These are phyloP conservation scores for Eueremaeus valkanovi DNA, from an alignment of 2,888 invertebrate genomes.

Conservation along the genomic window DNA sequence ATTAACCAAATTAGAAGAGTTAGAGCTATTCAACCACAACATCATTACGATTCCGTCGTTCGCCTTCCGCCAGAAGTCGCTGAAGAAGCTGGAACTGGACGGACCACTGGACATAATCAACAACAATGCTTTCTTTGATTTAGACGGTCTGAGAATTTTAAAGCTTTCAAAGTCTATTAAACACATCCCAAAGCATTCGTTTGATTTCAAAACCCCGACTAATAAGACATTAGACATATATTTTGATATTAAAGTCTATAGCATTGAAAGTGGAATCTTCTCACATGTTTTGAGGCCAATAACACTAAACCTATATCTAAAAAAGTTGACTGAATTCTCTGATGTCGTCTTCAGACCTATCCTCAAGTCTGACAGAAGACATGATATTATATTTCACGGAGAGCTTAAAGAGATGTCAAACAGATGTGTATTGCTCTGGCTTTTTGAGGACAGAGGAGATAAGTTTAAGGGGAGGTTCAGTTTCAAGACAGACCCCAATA, in stretches of 20 bases:
- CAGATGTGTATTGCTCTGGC: conserved; percentile 35
- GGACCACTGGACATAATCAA: conserved; percentile 36
- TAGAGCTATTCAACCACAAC: conserved; percentile 33
- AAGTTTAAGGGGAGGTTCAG: conserved; percentile 32
- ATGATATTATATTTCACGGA: conserved; percentile 39
- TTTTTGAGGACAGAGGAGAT: not conserved
- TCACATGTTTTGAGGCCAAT: conserved; percentile 18
- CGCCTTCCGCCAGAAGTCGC: conserved; percentile 28
- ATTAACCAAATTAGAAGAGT: conserved; percentile 34
- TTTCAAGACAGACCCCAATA: conserved; percentile 38
- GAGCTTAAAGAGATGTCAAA: conserved; percentile 36
- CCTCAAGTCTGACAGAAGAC: conserved; percentile 20
- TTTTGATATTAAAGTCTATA: conserved; percentile 36
- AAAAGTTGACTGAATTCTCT: conserved; percentile 27
- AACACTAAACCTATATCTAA: conserved; percentile 39
- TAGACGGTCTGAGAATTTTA: conserved; percentile 28
- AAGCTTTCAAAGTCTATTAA: conserved; percentile 28
- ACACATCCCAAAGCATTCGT: conserved; percentile 35
- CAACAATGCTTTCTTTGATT: conserved; percentile 38
- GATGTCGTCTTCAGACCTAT: conserved; percentile 32
- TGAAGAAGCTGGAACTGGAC: conserved; percentile 27
- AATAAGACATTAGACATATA: conserved; percentile 40
- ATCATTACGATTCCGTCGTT: conserved; percentile 30
- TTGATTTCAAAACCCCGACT: conserved; percentile 28
- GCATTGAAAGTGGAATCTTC: conserved; percentile 36